Percentiles rank a stretch among this genome's conserved stretches.
Evolutionary conservation across 2,888 invertebrate species (phyloP).

Genomic region (Acleris sparsana): DNA sequence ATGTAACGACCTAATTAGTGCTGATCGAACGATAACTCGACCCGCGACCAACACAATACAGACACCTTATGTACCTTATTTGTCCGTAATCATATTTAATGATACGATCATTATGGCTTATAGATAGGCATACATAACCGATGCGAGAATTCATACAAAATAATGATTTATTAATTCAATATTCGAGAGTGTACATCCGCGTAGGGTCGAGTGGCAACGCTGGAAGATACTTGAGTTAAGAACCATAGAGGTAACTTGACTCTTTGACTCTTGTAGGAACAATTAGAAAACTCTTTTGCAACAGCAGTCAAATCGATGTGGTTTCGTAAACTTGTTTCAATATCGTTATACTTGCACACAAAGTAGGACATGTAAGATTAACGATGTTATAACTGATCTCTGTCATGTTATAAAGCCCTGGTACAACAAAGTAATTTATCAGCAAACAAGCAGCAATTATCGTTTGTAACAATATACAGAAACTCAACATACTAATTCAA

Average conservation of each 20-base stretch:
- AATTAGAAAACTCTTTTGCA: background rate
- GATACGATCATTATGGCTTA: slow-evolving; percentile 27
- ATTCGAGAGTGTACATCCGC: slow-evolving; percentile 19
- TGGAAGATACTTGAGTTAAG: background rate
- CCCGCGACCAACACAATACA: slow-evolving; percentile 42
- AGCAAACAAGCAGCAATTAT: slow-evolving; percentile 21
- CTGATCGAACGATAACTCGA: slow-evolving; percentile 47
- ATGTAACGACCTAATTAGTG: slow-evolving; percentile 51
- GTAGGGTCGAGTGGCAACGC: background rate
- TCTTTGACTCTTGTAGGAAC: background rate
- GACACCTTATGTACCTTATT: slow-evolving; percentile 31
- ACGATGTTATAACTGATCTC: slow-evolving; percentile 18
- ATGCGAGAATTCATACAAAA: slow-evolving; percentile 3
- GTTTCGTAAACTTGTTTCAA: slow-evolving; percentile 3
- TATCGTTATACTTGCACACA: slow-evolving; percentile 2
- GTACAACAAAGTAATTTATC: slow-evolving; percentile 18
- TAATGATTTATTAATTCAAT: slow-evolving; percentile 25
- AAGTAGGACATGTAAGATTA: slow-evolving; percentile 22
- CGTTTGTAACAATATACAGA: slow-evolving; percentile 16
- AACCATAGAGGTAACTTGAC: background rate
- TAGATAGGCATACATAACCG: slow-evolving; percentile 24
- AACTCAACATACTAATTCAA: slow-evolving; percentile 32
- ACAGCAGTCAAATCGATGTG: background rate
- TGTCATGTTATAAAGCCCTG: slow-evolving; percentile 21
- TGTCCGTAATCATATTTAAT: slow-evolving; percentile 36